These are phyloP conservation scores for Tenodera sinensis DNA, from an alignment of 2,888 invertebrate genomes.

Conservation along the genomic window DNA sequence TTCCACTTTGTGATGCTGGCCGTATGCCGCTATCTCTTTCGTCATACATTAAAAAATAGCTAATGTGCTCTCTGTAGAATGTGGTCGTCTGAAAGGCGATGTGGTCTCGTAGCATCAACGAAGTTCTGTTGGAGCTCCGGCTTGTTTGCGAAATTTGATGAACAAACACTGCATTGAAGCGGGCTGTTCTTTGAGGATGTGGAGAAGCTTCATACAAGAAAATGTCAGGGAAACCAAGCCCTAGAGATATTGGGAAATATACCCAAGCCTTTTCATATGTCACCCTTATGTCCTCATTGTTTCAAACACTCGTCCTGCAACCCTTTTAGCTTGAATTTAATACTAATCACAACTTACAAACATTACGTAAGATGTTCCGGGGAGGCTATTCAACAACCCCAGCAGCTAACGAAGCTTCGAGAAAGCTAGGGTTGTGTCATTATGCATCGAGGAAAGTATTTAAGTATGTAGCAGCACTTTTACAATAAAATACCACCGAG, in stretches of 20 bases:
- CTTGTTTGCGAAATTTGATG: neutral
- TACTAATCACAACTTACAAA: neutral
- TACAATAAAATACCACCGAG: too few relatives aligned
- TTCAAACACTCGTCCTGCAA: neutral
- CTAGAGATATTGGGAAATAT: neutral
- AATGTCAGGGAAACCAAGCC: neutral
- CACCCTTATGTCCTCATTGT: neutral
- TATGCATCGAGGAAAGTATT: too few relatives aligned
- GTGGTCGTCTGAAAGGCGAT: neutral
- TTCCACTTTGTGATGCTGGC: neutral
- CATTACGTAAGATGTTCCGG: too few relatives aligned
- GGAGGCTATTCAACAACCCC: too few relatives aligned
- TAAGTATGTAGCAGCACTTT: too few relatives aligned
- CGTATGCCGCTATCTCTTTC: neutral
- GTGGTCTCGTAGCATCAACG: neutral
- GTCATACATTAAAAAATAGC: neutral
- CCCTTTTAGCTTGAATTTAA: neutral
- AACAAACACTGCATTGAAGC: neutral
- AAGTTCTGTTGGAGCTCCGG: neutral
- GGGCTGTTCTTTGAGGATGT: neutral
- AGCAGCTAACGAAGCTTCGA: too few relatives aligned
- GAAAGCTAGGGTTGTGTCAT: too few relatives aligned
- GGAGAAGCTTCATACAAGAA: neutral
- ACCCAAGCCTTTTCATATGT: neutral
- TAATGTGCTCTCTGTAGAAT: neutral